Evolutionary conservation across 2,888 invertebrate species (phyloP), one percentile per base, ranked within the genome.

Genomic region (Mongoloraphidia duomilia): DNA sequence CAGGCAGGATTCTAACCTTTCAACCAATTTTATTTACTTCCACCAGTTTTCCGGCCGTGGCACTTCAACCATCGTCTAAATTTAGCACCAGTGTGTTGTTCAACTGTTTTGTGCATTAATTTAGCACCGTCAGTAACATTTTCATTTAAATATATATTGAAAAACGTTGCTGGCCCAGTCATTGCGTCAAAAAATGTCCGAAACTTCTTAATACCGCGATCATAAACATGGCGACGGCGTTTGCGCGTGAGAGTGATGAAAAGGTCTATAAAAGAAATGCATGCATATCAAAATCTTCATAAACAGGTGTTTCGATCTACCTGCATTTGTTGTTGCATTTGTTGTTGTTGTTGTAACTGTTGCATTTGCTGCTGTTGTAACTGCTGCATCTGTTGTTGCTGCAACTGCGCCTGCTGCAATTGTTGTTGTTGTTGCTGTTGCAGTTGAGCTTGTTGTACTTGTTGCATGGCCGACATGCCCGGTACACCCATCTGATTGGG

Each of bases 281-380:
- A 41, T 41, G 41, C 41, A 41, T 5, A 26, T 38, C 3, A 26
- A n/a, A 26, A 26, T 26, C 26, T 26, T 26, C 26, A 39, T 14
- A 39, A 39, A 42, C 53, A 54, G 39, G 52, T 52, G 42, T 52
- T 66, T 54, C 67, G 65, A 56, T 76, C 75, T 76, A 78, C 78
- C 77, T 79, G 80, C 65, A 75, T 69, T 63, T 82, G 76, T 59
- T 80, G 73, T 52, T 73, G 72, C 63, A 72, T 64, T 55, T 70
- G 69, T 51, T 57, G 58, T 43, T 61, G 62, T 47, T 59, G 48
- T 8, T 43, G 34, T 33, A 44, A 43, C 10, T 36, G 42, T 63
- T 71, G 79, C 63, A 77, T 78, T 56, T 79, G 79, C 61, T 76
- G 61, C 49, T 72, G 48, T 14, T 48, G 48, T 17, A 46, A 4